phyloP scores from a whole-genome alignment of 2,888 invertebrate species.

The Morinoia aosen region DNA sequence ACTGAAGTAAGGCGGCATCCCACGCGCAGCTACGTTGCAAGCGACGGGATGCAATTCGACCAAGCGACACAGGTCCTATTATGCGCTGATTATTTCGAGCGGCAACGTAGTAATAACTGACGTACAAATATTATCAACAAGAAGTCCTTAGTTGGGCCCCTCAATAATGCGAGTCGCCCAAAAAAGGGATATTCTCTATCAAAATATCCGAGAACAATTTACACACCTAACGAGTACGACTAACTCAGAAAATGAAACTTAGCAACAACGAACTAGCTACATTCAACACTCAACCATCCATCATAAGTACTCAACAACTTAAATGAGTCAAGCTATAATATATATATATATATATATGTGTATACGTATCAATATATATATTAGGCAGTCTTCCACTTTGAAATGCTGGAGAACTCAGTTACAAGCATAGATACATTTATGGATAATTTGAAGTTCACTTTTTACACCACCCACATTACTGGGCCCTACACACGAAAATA shows the following conservation, averaged over 20 bases:
- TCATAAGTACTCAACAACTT: slow-evolving; percentile 30
- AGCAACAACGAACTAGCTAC: background rate
- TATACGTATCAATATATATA: background rate
- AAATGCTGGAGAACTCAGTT: background rate
- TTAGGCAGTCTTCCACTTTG: slow-evolving; percentile 4
- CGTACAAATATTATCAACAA: background rate
- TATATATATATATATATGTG: background rate
- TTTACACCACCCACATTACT: background rate
- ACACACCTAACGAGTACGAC: background rate
- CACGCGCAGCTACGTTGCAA: background rate
- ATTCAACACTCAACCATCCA: slow-evolving; percentile 8
- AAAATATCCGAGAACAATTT: background rate
- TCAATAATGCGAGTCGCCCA: background rate
- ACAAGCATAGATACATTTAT: background rate
- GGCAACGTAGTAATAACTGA: background rate
- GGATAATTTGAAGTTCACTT: background rate
- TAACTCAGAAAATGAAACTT: background rate
- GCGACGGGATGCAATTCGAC: background rate
- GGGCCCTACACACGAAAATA: background rate
- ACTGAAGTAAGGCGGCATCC: background rate
- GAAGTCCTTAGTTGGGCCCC: background rate
- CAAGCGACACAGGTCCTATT: background rate
- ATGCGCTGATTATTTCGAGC: background rate
- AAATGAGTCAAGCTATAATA: background rate
- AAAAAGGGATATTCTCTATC: background rate